phyloP scores from a whole-genome alignment of 2,888 invertebrate species.

The Lasioglossum pauxillum region DNA sequence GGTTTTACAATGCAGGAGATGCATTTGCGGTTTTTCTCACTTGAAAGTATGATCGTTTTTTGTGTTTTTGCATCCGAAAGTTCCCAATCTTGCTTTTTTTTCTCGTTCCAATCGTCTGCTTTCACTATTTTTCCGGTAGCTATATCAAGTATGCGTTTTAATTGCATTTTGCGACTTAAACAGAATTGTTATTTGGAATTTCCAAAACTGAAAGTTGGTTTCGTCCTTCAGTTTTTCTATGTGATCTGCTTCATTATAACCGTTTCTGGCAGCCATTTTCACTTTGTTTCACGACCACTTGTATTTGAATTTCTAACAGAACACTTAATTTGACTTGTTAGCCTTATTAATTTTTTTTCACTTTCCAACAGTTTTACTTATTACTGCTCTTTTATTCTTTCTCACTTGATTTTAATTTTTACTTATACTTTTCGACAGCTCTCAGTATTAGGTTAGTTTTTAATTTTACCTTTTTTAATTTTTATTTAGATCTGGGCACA shows the following conservation, averaged over 20 bases:
- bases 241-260: background rate
- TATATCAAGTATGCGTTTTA: slow-evolving; percentile 26
- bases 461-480: too few species aligned
- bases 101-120: background rate
- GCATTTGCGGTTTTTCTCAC: slow-evolving; percentile 28
- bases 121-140: slow-evolving; percentile 9
- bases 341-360: too few species aligned
- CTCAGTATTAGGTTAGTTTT: too few species aligned
- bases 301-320: too few species aligned
- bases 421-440: too few species aligned
- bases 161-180: slow-evolving; percentile 41
- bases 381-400: too few species aligned
- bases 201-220: slow-evolving; percentile 61
- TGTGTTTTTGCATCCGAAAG: slow-evolving; percentile 38
- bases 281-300: too few species aligned
- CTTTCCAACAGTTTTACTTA: too few species aligned
- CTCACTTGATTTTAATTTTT: too few species aligned
- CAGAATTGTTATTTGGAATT: slow-evolving; percentile 53
- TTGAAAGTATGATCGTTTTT: slow-evolving; percentile 29
- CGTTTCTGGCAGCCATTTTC: too few species aligned
- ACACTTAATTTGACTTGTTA: too few species aligned
- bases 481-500: too few species aligned
- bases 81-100: slow-evolving; percentile 20
- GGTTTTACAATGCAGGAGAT: slow-evolving; percentile 48
- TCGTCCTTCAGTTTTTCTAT: slow-evolving; percentile 47